Evolutionary conservation across 1,140 invertebrate genomes (phyloP), one percentile per base, ranked within the genome.

Genomic region (Pogonomyrmex californicus): DNA sequence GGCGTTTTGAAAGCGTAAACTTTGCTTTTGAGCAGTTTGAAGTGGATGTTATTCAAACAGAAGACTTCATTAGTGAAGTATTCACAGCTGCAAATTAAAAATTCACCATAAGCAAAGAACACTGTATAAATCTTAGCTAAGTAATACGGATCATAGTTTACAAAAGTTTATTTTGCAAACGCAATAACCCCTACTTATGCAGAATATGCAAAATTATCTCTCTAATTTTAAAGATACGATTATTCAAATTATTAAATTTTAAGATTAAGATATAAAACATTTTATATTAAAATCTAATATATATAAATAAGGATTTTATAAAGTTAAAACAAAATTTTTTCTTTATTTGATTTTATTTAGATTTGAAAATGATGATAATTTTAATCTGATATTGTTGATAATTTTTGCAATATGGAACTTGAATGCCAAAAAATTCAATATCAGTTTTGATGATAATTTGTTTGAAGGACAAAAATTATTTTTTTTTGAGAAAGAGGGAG

Each of bases 11-110:
- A 79, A 79, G 79, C 38, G 66, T 60, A 83, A 75, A 83, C 79
- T 83, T 73, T 75, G 33, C 79, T 60, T 75, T 73, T 38, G 54
- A 82, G 54, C 44, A 83, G 68, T 73, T 75, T 38, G 51, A 38
- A 75, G 54, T 60, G 14, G 68, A 83, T 30, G 54, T 83, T 83
- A 75, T 75, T 60, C 79, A 83, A 83, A 83, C 79, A 75, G 68
- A 33, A 83, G 54, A 83, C 70, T 83, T 83, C 68, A 73, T 83
- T 83, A 83, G 54, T 70, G n/a, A 38, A 56, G 79, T 73, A 75
- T 83, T 83, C 68, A 75, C 36, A 62, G 68, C 60, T 75, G 41
- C 70, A 30, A 75, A 73, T 60, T 75, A 83, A 83, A 83, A 83
- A 83, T 60, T 73, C n/a, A n/a, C 54, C 68, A 36, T 1, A 9